Evolutionary conservation across 2,113 vertebrate genomes (phyloP).

Genomic region (Macquaria australasica): DNA sequence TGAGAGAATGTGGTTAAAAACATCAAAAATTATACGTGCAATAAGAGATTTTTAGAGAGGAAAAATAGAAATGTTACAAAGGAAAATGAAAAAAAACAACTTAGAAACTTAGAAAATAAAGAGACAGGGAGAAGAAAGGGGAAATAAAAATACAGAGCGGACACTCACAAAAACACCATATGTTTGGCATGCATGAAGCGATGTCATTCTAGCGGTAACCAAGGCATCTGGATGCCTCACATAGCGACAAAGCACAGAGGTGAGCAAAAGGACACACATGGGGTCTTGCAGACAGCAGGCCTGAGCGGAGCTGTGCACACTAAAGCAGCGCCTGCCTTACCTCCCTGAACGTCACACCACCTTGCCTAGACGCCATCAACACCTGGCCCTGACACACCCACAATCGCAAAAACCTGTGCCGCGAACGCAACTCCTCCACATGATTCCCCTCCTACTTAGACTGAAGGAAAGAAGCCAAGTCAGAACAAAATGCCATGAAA

Average conservation of each 20-base stretch:
- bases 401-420: slow-evolving; percentile 75
- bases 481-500: slow-evolving; percentile 82
- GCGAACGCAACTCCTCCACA: slow-evolving; percentile 78
- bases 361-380: slow-evolving; percentile 79
- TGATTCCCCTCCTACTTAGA: slow-evolving; percentile 77
- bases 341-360: slow-evolving; percentile 80
- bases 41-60: slow-evolving; percentile 62
- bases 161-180: slow-evolving; percentile 78
- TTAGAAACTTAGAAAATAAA: slow-evolving; percentile 49
- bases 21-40: slow-evolving; percentile 79
- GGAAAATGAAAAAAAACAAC: slow-evolving; percentile 52
- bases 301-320: slow-evolving; percentile 83
- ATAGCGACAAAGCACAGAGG: slow-evolving; percentile 83
- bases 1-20: slow-evolving; percentile 78
- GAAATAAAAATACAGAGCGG: slow-evolving; percentile 68
- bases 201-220: slow-evolving; percentile 77
- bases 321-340: slow-evolving; percentile 84
- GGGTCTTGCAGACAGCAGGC: slow-evolving; percentile 82
- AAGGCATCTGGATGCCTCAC: slow-evolving; percentile 79
- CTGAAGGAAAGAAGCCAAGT: slow-evolving; percentile 84
- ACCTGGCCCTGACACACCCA: slow-evolving; percentile 81
- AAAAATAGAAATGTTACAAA: slow-evolving; percentile 65
- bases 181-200: slow-evolving; percentile 85
- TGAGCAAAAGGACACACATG: slow-evolving; percentile 83
- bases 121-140: slow-evolving; percentile 68